Conservation (phyloP, 2,797 vertebrate species). For the Tinamus major region DNA sequence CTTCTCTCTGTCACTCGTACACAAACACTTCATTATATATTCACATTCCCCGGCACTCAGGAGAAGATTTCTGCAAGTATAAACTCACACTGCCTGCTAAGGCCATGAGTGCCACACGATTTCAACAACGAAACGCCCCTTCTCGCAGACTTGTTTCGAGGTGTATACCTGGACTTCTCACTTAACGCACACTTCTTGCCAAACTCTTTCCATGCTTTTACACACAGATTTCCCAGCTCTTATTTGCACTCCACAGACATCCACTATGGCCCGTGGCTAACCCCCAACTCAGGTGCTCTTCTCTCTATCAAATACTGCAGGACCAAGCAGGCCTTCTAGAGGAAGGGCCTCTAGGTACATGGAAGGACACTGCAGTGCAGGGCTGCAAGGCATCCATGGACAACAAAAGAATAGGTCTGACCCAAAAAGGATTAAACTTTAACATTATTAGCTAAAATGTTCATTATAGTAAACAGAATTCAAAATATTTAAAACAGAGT, state of each 20-base stretch:
- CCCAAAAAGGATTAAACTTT: slow-evolving; percentile 7
- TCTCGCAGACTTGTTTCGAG: background rate
- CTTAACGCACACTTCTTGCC: background rate
- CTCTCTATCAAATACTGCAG: background rate
- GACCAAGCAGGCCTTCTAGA: background rate
- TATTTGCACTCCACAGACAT: background rate
- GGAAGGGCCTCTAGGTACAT: background rate
- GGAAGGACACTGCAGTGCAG: background rate
- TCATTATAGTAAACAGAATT: background rate
- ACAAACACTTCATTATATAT: slow-evolving; percentile 27
- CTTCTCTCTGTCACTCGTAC: slow-evolving; percentile 7
- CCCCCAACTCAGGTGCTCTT: background rate
- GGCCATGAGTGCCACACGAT: background rate
- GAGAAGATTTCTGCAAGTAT: slow-evolving; percentile 33
- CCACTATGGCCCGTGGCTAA: background rate
- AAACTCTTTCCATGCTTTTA: background rate
- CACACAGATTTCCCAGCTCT: background rate
- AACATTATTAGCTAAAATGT: background rate
- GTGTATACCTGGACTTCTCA: background rate
- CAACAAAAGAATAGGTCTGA: background rate
- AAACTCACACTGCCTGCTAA: slow-evolving; percentile 13
- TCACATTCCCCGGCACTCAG: slow-evolving; percentile 8
- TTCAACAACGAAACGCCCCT: background rate
- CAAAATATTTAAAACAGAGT: background rate
- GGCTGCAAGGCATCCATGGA: background rate